Evolutionary conservation across 2,113 vertebrate species (phyloP), one percentile per base, ranked within the genome.

Genomic region (Gymnarchus niloticus): DNA sequence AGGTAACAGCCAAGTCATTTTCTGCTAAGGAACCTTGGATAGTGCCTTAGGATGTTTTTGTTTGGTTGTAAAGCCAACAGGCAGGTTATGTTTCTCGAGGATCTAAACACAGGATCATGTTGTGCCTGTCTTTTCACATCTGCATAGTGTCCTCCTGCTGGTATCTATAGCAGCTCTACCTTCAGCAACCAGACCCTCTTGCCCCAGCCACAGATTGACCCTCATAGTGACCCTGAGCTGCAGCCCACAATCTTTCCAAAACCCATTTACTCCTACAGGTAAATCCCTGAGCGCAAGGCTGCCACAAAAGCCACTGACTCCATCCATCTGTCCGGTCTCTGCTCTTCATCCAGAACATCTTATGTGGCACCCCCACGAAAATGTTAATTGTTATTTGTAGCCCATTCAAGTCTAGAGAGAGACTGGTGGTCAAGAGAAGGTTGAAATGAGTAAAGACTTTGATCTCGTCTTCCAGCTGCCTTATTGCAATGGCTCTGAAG

Each of bases 191-290:
- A 96, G 91, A 92, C 95, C 86, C 91, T 95, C 23, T 99, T 95
- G 37, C 86, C 95, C 7, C 97, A 97, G 92, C 93, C 96, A 41
- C 96, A 95, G 28, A 88, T 96, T 88, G 94, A 96, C 69, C 92
- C 94, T 28, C 97, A 96, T 84, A 81, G 90, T 0, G 93, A 96
- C 85, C 97, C 95, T 83, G 98, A 99, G 0, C 89, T 96, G 88
- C 96, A 97, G 17, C 95, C 96, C 87, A 99, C 97, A 86, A 95
- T 95, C 69, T 99, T 98, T 87, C 97, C 97, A 86, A 99, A 99
- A 85, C 98, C 98, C 49, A 98, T 99, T 93, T 99, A 99, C 80
- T 99, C 98, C 0, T 99, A 99, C 90, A 99, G 98, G 97, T 99
- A 87, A 95, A 95, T 7, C 10, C 6, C 52, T 48, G 21, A 54